A percentile compares a stretch with the other conserved stretches of the same genome.
phyloP scores from a whole-genome alignment of 2,797 vertebrate species.

The Distichodus sexfasciatus region DNA sequence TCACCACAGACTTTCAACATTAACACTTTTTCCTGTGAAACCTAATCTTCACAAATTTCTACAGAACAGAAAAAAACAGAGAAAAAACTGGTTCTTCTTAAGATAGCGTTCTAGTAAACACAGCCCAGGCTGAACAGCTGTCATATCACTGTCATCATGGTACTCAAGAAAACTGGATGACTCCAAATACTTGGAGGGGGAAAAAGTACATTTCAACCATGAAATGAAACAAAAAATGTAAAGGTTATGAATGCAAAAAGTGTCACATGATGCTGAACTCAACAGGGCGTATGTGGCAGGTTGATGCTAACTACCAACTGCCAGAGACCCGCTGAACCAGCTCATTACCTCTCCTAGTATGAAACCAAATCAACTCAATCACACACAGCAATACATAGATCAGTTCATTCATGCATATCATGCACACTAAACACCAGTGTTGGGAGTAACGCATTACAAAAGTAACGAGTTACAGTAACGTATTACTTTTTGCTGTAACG shows the following conservation, averaged over 20 bases:
- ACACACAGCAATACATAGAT: slow-evolving; percentile 3
- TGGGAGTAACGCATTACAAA: too few species aligned
- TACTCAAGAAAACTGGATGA: neutral
- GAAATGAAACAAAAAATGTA: neutral
- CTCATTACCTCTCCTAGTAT: slow-evolving; percentile 35
- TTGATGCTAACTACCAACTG: neutral
- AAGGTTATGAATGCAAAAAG: neutral
- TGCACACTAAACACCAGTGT: too few species aligned
- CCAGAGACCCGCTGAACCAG: slow-evolving; percentile 29
- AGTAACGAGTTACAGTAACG: too few species aligned
- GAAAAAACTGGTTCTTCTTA: neutral
- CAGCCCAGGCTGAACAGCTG: neutral
- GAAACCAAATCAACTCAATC: slow-evolving; percentile 13
- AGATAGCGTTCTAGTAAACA: neutral
- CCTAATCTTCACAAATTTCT: too few species aligned
- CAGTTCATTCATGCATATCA: neutral
- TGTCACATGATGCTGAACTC: neutral
- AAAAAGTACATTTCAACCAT: neutral
- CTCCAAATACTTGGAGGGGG: neutral
- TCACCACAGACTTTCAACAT: neutral
- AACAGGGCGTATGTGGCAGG: slow-evolving; percentile 11
- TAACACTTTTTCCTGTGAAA: too few species aligned
- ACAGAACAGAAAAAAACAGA: too few species aligned
- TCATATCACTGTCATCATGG: neutral
- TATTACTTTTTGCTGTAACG: too few species aligned